phyloP scores from a whole-genome alignment of 2,113 vertebrate genomes.

The Sphyrna mokarran region DNA sequence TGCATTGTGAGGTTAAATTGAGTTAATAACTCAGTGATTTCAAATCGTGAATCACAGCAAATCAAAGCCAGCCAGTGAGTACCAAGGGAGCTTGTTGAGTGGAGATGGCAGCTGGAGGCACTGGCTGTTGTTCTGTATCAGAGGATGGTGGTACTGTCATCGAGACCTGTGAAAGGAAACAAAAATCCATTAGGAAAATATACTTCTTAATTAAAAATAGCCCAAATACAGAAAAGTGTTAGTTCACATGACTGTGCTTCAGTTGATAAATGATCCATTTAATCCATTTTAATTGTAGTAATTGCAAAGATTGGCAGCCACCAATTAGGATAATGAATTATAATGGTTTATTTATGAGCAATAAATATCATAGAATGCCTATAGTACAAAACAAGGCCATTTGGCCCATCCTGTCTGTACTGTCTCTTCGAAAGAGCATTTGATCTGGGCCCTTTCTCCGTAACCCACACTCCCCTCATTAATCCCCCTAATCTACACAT shows the following conservation, averaged over 20 bases:
- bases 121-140: not conserved
- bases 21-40: not conserved
- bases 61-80: constrained; percentile 42
- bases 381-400: no score
- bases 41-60: not conserved
- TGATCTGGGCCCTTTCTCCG: no score
- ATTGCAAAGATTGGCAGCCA: no score
- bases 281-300: not conserved
- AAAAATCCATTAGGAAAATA: not conserved
- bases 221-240: not conserved
- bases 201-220: not conserved
- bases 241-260: not conserved
- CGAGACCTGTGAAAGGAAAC: not conserved
- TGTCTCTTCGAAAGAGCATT: no score
- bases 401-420: no score
- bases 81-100: constrained; percentile 69
- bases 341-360: no score
- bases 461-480: no score
- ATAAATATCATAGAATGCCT: no score
- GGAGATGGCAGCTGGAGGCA: constrained; percentile 53
- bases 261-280: not conserved
- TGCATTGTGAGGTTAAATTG: not conserved
- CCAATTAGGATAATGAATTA: no score
- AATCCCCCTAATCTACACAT: no score
- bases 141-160: not conserved